phyloP scores from a whole-genome alignment of 2,797 vertebrate genomes.

The Platyrinchus mystaceus region DNA sequence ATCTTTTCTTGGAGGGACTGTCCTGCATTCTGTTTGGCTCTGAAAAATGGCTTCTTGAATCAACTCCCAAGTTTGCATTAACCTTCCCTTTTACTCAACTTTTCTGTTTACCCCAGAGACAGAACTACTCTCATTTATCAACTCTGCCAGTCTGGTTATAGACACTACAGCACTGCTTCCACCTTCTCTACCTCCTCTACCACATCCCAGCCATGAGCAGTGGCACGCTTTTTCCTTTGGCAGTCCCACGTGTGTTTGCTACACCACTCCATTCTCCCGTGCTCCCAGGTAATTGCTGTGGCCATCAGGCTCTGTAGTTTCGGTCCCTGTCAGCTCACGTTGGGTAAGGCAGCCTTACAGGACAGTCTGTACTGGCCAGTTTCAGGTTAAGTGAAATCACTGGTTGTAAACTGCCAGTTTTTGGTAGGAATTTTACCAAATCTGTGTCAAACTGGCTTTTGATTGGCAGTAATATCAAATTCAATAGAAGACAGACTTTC shows the following conservation, averaged over 20 bases:
- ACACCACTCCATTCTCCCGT: neutral
- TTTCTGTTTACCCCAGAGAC: neutral
- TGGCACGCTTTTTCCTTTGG: neutral
- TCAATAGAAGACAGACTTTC: neutral
- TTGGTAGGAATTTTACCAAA: neutral
- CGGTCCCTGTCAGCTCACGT: neutral
- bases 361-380: neutral
- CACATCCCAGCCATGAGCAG: neutral
- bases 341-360: accelerated
- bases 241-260: neutral
- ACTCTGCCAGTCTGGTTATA: neutral
- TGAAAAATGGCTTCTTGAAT: neutral
- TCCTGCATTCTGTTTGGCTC: neutral
- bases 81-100: neutral
- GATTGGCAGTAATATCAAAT: neutral
- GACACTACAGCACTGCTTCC: neutral
- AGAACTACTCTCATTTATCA: neutral
- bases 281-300: neutral
- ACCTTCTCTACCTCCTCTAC: neutral
- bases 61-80: neutral
- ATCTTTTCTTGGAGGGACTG: neutral
- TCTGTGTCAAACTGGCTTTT: neutral
- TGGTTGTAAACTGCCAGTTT: neutral
- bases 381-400: neutral
- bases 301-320: neutral